Conservation (phyloP, 2,888 invertebrate species). For the Pristionchus fissidentatus region DNA sequence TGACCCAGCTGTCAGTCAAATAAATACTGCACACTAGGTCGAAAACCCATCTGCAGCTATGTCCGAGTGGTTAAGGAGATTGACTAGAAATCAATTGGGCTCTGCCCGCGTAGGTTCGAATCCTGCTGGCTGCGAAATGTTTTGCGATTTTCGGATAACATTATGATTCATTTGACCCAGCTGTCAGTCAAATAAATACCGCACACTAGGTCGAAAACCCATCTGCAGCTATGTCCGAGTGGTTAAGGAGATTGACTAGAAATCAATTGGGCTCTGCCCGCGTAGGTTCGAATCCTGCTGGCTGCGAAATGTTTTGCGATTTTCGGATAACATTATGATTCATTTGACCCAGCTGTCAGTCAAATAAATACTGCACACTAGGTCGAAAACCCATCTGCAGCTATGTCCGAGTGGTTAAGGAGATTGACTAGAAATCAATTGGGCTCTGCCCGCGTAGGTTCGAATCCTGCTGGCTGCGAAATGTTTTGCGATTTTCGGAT, state of each 20-base stretch:
- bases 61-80: conserved; percentile 68
- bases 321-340: no score
- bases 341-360: no score
- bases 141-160: no score
- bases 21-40: no score
- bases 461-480: conserved; percentile 62
- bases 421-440: conserved; percentile 70
- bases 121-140: conserved; percentile 55
- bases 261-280: conserved; percentile 69
- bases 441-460: conserved; percentile 68
- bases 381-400: no score
- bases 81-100: conserved; percentile 70
- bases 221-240: conserved; percentile 66
- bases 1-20: no score
- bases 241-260: conserved; percentile 69
- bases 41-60: no score
- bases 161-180: no score
- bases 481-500: no score
- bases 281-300: conserved; percentile 68
- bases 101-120: conserved; percentile 68
- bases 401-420: conserved; percentile 68
- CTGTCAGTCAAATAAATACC: no score
- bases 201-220: no score
- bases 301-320: conserved; percentile 24
- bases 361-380: no score